These are phyloP conservation scores for Homarus americanus DNA, from an alignment of 1,140 invertebrate genomes.

Conservation along the genomic window DNA sequence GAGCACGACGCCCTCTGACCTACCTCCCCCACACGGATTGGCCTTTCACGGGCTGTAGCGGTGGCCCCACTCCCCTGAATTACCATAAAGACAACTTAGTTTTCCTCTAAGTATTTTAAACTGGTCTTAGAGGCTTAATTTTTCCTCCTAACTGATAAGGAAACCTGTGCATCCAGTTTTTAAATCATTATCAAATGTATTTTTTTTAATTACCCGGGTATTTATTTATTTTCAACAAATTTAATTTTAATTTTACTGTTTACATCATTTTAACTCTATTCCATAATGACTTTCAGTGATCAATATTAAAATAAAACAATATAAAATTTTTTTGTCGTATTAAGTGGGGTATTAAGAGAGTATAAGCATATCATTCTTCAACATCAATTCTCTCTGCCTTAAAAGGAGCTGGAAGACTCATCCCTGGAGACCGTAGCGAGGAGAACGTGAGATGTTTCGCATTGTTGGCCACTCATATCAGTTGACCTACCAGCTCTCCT, in stretches of 20 bases:
- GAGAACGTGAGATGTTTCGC: not conserved
- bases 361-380: no score
- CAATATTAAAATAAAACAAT: no score
- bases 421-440: not conserved
- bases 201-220: not conserved
- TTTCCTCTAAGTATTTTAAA: not conserved
- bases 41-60: not conserved
- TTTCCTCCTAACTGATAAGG: not conserved
- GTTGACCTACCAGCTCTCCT: not conserved
- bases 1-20: not conserved
- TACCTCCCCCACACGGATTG: no score
- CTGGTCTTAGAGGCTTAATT: not conserved
- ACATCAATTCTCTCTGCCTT: no score
- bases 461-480: not conserved
- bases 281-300: no score
- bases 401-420: no score
- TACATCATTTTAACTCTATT: no score
- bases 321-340: no score
- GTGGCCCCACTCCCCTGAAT: not conserved
- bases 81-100: conserved; percentile 16
- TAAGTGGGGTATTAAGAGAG: no score
- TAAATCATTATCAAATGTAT: not conserved
- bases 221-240: no score
- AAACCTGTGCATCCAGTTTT: not conserved
- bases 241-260: no score